A percentile compares a stretch with the other conserved stretches of the same genome.
phyloP scores from a whole-genome alignment of 2,113 vertebrate species.

The Progne subis region DNA sequence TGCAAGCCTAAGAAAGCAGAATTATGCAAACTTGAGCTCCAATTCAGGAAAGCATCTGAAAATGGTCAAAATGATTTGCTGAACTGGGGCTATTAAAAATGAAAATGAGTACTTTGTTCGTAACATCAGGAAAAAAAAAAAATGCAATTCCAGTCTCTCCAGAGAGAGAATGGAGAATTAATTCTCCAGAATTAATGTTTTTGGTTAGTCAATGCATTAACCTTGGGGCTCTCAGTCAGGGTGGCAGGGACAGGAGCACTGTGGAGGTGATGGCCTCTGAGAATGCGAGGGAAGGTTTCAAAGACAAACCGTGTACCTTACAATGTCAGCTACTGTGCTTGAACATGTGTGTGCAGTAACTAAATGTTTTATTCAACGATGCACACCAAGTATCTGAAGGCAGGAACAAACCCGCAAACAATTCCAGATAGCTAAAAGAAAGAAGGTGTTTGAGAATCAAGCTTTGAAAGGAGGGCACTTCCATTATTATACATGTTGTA shows the following conservation, averaged over 20 bases:
- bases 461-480: not conserved
- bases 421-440: slow-evolving; percentile 69
- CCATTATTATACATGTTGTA: not conserved
- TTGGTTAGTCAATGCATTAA: slow-evolving; percentile 67
- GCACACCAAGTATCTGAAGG: slow-evolving; percentile 67
- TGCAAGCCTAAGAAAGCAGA: not conserved
- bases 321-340: slow-evolving; percentile 64
- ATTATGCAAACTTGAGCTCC: not conserved
- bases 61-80: not conserved
- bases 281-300: slow-evolving; percentile 32
- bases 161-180: too few species aligned
- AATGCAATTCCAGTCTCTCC: not conserved
- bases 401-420: slow-evolving; percentile 62
- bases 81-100: not conserved
- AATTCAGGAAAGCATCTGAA: slow-evolving; percentile 27
- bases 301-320: slow-evolving; percentile 69
- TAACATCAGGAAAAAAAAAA: not conserved
- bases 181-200: slow-evolving; percentile 6
- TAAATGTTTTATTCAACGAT: slow-evolving; percentile 66
- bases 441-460: slow-evolving; percentile 56
- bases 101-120: not conserved
- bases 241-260: slow-evolving; percentile 36
- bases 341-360: slow-evolving; percentile 59
- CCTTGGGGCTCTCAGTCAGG: slow-evolving; percentile 44
- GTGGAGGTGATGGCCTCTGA: slow-evolving; percentile 51